Evolutionary conservation across 2,113 vertebrate genomes (phyloP).

Genomic region (Epinephelus fuscoguttatus): DNA sequence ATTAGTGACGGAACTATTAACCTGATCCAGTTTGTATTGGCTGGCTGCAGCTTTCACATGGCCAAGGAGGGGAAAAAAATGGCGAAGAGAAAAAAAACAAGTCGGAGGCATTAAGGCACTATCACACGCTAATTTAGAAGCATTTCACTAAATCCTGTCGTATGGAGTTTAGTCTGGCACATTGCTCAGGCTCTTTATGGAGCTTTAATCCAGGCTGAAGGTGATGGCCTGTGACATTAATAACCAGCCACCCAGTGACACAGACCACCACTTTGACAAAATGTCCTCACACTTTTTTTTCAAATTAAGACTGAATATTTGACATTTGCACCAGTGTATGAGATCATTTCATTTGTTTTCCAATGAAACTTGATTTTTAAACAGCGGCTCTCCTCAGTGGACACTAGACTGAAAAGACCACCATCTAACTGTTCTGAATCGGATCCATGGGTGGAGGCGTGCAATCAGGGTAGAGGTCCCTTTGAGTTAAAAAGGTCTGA

Average conservation of each 20-base stretch:
- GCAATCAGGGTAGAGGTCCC: slow-evolving; percentile 24
- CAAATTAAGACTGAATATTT: slow-evolving; percentile 17
- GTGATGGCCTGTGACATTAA: slow-evolving; percentile 79
- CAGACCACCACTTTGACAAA: slow-evolving; percentile 47
- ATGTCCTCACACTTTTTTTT: background rate
- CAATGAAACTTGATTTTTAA: slow-evolving; percentile 30
- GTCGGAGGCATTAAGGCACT: slow-evolving; percentile 71
- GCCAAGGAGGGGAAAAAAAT: slow-evolving; percentile 34
- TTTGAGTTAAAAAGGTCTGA: slow-evolving; percentile 22
- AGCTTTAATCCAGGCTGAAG: slow-evolving; percentile 73
- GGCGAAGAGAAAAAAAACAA: slow-evolving; percentile 1
- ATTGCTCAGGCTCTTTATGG: slow-evolving; percentile 67
- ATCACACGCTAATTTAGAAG: slow-evolving; percentile 80
- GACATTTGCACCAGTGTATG: slow-evolving; percentile 10
- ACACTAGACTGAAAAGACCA: slow-evolving; percentile 11
- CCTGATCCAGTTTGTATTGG: slow-evolving; percentile 65
- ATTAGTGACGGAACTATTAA: slow-evolving; percentile 56
- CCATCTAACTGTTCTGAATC: slow-evolving; percentile 13
- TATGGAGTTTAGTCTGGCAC: slow-evolving; percentile 62
- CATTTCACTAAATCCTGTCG: slow-evolving; percentile 74
- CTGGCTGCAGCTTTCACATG: slow-evolving; percentile 47
- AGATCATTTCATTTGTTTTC: slow-evolving; percentile 47
- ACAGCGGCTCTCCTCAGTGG: background rate
- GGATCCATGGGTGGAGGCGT: slow-evolving; percentile 35
- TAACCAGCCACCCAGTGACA: slow-evolving; percentile 73